phyloP scores from a whole-genome alignment of 2,113 vertebrate species.

The Menidia beryllina region DNA sequence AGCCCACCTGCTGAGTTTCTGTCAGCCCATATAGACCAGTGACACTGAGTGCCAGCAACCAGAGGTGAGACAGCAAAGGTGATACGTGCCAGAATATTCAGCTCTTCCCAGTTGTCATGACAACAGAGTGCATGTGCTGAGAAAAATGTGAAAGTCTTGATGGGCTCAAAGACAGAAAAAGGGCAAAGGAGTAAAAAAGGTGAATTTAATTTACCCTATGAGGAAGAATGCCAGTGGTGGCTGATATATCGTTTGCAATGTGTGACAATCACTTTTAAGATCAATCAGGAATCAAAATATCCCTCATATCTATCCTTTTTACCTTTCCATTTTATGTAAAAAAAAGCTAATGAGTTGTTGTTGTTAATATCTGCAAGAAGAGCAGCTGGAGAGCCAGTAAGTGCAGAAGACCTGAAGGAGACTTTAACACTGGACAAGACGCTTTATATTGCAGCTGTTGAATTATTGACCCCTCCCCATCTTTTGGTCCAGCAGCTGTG shows the following conservation, averaged over 20 bases:
- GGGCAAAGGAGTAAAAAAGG: neutral
- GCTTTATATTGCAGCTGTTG: conserved; percentile 84
- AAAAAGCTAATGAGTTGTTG: conserved; percentile 19
- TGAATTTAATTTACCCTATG: neutral
- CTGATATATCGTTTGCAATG: neutral
- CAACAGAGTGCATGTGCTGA: conserved; percentile 77
- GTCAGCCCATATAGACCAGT: conserved; percentile 40
- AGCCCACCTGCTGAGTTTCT: conserved; percentile 36
- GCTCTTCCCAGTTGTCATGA: conserved; percentile 86
- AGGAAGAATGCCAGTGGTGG: neutral
- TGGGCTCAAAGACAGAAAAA: conserved; percentile 7
- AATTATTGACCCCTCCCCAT: conserved; percentile 87
- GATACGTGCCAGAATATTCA: conserved; percentile 85
- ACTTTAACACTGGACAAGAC: conserved; percentile 51
- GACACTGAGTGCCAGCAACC: conserved; percentile 76
- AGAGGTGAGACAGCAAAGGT: conserved; percentile 89
- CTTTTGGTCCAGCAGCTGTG: conserved; percentile 80
- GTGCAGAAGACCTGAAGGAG: conserved; percentile 48
- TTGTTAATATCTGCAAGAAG: conserved; percentile 10
- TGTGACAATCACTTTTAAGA: neutral
- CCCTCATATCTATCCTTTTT: neutral
- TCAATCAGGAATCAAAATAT: neutral
- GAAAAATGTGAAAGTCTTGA: conserved; percentile 40
- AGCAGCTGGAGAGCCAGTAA: conserved; percentile 14
- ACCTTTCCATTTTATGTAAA: neutral